Conservation (phyloP, 2,888 invertebrate species). For the Oscheius sp. region DNA sequence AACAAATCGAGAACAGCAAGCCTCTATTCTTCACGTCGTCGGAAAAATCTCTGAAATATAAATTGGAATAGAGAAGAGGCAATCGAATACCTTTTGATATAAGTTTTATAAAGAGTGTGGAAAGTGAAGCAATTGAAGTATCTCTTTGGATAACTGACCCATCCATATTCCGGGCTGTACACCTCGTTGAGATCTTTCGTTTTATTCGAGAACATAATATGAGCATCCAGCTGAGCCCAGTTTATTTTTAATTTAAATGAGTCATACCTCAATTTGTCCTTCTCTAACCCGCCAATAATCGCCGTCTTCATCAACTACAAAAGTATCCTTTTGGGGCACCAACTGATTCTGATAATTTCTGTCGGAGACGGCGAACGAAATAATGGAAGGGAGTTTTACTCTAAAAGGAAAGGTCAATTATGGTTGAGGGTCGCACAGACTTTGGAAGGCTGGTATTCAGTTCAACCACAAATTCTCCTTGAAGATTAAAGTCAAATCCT, state of each 20-base stretch:
- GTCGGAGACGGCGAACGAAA: background rate
- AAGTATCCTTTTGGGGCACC: background rate
- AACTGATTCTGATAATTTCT: background rate
- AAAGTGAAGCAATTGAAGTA: background rate
- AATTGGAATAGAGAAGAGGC: background rate
- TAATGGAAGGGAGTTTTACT: too few relatives aligned
- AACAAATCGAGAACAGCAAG: background rate
- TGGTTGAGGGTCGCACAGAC: background rate
- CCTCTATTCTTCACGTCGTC: background rate
- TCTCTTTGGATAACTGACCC: background rate
- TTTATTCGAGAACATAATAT: background rate
- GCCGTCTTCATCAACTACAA: background rate
- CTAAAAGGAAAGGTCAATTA: too few relatives aligned
- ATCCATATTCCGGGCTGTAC: constrained; percentile 1
- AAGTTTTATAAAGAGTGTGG: background rate
- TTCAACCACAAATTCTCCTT: background rate
- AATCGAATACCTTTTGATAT: background rate
- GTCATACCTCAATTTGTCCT: background rate
- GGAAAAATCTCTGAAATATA: background rate
- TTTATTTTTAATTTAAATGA: background rate
- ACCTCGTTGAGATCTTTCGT: background rate
- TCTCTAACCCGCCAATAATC: background rate
- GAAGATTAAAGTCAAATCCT: background rate
- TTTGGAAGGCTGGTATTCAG: background rate
- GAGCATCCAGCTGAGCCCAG: background rate